These are phyloP conservation scores for Sarotherodon lohbergeri DNA, from an alignment of 2,113 vertebrate genomes.

Conservation along the genomic window DNA sequence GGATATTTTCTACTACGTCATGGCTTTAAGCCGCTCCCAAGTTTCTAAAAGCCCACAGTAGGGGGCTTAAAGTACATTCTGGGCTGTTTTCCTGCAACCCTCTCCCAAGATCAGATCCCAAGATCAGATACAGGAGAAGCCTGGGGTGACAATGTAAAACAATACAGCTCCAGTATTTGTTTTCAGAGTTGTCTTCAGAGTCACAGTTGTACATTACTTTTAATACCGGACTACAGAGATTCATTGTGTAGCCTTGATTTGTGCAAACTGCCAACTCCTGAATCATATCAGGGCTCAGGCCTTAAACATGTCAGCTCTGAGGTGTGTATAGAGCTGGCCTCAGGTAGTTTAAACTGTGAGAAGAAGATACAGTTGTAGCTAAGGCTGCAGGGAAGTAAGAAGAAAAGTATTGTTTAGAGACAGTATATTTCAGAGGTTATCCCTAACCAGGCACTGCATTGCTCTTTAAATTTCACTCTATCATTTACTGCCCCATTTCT, in stretches of 20 bases:
- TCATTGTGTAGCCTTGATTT: slow-evolving; percentile 36
- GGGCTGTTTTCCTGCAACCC: not conserved
- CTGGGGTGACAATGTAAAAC: slow-evolving; percentile 29
- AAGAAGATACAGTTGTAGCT: slow-evolving; percentile 22
- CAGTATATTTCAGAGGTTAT: not conserved
- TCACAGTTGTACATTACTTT: slow-evolving; percentile 50
- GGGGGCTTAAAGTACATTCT: not conserved
- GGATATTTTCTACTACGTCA: not conserved
- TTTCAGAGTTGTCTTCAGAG: slow-evolving; percentile 18
- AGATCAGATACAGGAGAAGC: slow-evolving; percentile 10
- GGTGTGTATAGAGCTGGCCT: not conserved
- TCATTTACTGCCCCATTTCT: not conserved
- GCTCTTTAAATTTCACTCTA: slow-evolving; percentile 4
- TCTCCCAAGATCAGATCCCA: not conserved
- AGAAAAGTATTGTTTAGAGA: slow-evolving; percentile 7
- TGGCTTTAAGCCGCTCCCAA: not conserved
- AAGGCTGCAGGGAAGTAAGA: not conserved
- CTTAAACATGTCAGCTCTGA: slow-evolving; percentile 44
- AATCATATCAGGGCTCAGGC: slow-evolving; percentile 27
- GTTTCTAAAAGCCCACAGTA: not conserved
- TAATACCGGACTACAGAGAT: slow-evolving; percentile 41
- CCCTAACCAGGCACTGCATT: not conserved
- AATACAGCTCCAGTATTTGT: slow-evolving; percentile 34
- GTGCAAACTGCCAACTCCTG: slow-evolving; percentile 8
- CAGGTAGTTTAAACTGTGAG: slow-evolving; percentile 3